Percentiles rank a stretch among this genome's conserved stretches.
Conservation (phyloP, 2,113 vertebrate species). For the Progne subis region DNA sequence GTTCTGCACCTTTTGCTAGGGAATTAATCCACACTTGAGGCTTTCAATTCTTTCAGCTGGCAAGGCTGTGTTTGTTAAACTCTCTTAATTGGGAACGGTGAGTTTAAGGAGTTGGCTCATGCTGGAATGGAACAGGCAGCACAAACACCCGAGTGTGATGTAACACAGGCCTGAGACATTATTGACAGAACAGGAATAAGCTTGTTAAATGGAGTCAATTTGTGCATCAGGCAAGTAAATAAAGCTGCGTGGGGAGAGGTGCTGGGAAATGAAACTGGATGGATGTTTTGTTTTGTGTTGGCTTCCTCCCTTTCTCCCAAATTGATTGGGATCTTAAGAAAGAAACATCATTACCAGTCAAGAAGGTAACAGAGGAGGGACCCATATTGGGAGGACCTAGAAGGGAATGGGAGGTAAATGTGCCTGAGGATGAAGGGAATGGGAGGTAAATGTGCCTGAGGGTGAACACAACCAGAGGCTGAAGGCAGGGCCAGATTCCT, state of each 20-base stretch:
- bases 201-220: slow-evolving; percentile 24
- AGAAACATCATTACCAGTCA: not conserved
- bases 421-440: not conserved
- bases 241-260: not conserved
- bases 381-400: not conserved
- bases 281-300: not conserved
- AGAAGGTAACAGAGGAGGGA: not conserved
- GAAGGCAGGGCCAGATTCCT: not conserved
- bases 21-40: not conserved
- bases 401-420: not conserved
- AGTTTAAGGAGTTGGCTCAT: not conserved
- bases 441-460: not conserved
- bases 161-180: not conserved
- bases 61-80: not conserved
- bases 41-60: not conserved
- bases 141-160: not conserved
- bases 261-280: not conserved
- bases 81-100: not conserved
- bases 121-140: not conserved
- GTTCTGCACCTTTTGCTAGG: not conserved
- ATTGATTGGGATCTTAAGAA: not conserved
- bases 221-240: slow-evolving; percentile 11
- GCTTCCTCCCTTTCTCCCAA: not conserved
- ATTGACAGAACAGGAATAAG: not conserved
- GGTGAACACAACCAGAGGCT: not conserved